Percentiles rank a stretch among this genome's conserved stretches.
These are phyloP conservation scores for Spongilla lacustris DNA, from an alignment of 37 sponge, comb jelly and placozoan genomes.

Conservation along the genomic window DNA sequence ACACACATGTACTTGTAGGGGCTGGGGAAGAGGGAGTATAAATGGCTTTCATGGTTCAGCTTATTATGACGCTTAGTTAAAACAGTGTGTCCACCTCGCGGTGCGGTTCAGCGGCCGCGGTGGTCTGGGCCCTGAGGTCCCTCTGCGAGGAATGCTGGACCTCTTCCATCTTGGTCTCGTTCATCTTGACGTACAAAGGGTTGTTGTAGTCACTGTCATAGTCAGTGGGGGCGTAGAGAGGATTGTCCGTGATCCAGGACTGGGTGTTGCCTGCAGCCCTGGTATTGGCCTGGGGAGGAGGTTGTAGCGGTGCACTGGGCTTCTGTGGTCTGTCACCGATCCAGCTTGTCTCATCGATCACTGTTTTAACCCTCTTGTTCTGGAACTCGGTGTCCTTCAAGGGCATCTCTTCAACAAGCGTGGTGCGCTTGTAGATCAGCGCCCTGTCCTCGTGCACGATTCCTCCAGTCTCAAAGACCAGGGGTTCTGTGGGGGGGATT, in stretches of 20 bases:
- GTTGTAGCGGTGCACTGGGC: slow-evolving; percentile 11
- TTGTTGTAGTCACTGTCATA: slow-evolving; percentile 70
- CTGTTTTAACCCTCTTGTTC: slow-evolving; percentile 58
- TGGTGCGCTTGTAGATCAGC: slow-evolving; percentile 57
- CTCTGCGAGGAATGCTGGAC: too few species aligned
- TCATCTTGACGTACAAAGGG: slow-evolving; percentile 54
- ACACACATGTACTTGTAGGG: too few species aligned
- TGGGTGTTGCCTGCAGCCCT: background rate
- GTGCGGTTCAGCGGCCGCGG: slow-evolving; percentile 3
- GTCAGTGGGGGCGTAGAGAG: slow-evolving; percentile 66
- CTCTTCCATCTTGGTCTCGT: background rate
- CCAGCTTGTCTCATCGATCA: slow-evolving; percentile 75
- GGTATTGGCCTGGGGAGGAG: background rate
- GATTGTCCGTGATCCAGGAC: slow-evolving; percentile 46
- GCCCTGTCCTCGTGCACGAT: slow-evolving; percentile 59
- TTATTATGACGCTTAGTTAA: slow-evolving; percentile 14
- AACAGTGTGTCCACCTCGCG: slow-evolving; percentile 63
- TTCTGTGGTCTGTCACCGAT: slow-evolving; percentile 26
- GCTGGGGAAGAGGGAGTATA: background rate
- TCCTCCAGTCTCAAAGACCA: slow-evolving; percentile 63
- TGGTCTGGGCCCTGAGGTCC: background rate
- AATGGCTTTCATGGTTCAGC: too few species aligned
- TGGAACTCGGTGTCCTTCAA: slow-evolving; percentile 27
- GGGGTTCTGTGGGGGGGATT: background rate
- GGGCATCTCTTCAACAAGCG: slow-evolving; percentile 37